Percentiles rank a stretch among this genome's conserved stretches.
These are phyloP conservation scores for Phrynocephalus vlangalii DNA, from an alignment of 2,797 vertebrate species.

Conservation along the genomic window DNA sequence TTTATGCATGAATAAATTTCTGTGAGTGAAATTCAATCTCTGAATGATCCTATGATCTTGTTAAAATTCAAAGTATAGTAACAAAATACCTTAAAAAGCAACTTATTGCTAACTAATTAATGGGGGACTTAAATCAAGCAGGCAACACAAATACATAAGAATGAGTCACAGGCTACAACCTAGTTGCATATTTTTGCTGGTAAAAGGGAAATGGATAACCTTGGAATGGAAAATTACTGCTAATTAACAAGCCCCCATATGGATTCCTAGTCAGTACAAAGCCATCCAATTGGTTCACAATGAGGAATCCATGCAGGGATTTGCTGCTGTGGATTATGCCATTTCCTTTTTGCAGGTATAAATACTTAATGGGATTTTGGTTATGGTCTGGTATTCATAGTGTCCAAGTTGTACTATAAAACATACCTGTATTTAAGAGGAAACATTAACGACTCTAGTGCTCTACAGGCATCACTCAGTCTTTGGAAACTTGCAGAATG, in stretches of 20 bases:
- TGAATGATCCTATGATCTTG: neutral
- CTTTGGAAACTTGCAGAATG: constrained; percentile 98
- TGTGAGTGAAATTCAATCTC: neutral
- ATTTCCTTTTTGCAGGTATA: no score
- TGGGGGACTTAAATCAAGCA: neutral
- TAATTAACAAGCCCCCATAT: no score
- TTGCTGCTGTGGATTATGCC: no score
- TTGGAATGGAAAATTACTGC: no score
- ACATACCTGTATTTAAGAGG: constrained; percentile 96
- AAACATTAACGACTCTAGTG: constrained; percentile 96
- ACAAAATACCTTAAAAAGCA: neutral
- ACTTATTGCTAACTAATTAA: neutral
- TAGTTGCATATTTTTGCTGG: no score
- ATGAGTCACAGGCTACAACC: neutral
- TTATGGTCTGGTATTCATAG: neutral
- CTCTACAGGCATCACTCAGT: constrained; percentile 93
- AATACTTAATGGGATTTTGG: no score
- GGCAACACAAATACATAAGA: neutral
- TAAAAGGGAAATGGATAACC: no score
- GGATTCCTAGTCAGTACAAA: no score
- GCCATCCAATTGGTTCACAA: no score
- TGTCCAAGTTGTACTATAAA: constrained; percentile 30
- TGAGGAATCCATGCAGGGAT: no score
- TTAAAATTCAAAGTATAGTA: neutral
- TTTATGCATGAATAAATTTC: neutral